Evolutionary conservation across 1,140 invertebrate species (phyloP), one percentile per base, ranked within the genome.

Genomic region (Drusus annulatus): DNA sequence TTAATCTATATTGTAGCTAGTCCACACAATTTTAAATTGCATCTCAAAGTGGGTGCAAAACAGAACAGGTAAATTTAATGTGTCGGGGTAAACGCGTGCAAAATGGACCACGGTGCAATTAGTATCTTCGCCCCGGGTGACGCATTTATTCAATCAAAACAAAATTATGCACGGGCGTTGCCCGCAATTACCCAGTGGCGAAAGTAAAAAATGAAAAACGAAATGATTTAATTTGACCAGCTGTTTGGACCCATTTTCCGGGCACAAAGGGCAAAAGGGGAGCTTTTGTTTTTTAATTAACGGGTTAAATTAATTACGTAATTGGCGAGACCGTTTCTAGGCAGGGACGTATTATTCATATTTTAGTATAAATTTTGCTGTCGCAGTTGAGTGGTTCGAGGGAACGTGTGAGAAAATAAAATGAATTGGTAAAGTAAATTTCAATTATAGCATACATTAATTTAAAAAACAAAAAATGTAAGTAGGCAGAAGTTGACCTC

Each of bases 131-230:
- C 71, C 71, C 15, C 19, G 71, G 28, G 71, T 31, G 16, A 23
- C 17, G 45, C 71, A 56, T 74, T 74, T 74, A 74, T 74, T 74
- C 71, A 54, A 74, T 74, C 71, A 54, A 74, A 74, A 74, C 52
- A 54, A 56, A 52, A 74, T 74, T 74, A 74, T 74, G 71, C 71
- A 74, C 71, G 71, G 50, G n/a, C 21, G 71, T 56, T 74, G 23
- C 52, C 52, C 51, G 7, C 71, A 74, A 74, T 74, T 63, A 63
- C 62, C 62, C 25, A 13, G 17, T 23, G 25, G 16, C 71, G 21
- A 54, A 23, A 25, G 50, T 16, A 74, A 74, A n/a, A 74, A 74
- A 74, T 28, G 21, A 74, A 74, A 74, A 74, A 28, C 50, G 19
- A 25, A 56, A 74, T 21, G 17, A 21, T 51, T 74, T 23, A 74